phyloP scores from a whole-genome alignment of 2,797 vertebrate genomes.

The Erethizon dorsatum region DNA sequence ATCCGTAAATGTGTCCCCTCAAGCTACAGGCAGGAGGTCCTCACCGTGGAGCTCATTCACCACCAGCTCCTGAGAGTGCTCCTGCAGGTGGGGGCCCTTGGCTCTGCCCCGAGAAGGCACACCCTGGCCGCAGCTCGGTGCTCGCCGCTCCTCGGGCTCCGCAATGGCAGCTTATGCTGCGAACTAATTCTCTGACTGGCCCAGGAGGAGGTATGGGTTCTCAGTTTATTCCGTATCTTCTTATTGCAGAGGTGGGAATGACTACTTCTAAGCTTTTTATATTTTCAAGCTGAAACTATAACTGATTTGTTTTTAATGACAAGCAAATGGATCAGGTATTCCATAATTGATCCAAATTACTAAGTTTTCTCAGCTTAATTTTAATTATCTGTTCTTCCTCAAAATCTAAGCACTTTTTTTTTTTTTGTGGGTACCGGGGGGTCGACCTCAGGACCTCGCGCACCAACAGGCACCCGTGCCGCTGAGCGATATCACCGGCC shows the following conservation, averaged over 20 bases:
- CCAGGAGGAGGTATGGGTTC: neutral
- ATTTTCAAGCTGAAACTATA: neutral
- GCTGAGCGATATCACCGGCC: no score
- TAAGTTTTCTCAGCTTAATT: neutral
- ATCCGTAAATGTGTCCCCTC: neutral
- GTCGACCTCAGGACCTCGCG: no score
- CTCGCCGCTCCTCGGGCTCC: neutral
- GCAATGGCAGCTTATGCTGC: neutral
- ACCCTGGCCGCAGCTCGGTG: no score
- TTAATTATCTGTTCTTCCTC: slow-evolving; percentile 13
- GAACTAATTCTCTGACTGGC: neutral
- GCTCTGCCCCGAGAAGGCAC: neutral
- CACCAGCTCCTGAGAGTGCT: neutral
- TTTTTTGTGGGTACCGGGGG: no score
- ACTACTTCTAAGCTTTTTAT: neutral
- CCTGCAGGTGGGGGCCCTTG: neutral
- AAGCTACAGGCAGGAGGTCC: neutral
- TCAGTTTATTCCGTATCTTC: neutral
- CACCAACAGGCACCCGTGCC: no score
- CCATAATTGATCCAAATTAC: neutral
- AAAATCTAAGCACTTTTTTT: slow-evolving; percentile 43
- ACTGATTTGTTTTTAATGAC: neutral
- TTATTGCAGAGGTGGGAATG: neutral
- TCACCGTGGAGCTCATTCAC: neutral
- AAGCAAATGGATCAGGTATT: neutral